Evolutionary conservation across 2,888 invertebrate species (phyloP).

Genomic region (Cerceris rybyensis): DNA sequence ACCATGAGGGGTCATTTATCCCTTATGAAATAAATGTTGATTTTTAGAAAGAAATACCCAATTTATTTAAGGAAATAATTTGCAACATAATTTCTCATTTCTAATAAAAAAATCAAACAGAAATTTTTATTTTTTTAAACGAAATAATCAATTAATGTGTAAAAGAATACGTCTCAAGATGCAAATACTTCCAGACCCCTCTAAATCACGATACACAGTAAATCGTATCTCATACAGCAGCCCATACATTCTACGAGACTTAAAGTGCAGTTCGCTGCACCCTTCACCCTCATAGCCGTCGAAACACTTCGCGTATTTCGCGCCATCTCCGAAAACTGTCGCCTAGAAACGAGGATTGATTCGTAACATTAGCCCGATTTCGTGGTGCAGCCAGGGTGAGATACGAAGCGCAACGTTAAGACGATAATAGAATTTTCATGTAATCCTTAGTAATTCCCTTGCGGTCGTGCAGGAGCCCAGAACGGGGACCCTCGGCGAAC

Average conservation of each 20-base stretch:
- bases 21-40: too few species aligned
- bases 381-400: conserved; percentile 8
- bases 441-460: conserved; percentile 80
- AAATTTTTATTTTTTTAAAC: too few species aligned
- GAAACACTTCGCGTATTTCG: not conserved
- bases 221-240: not conserved
- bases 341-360: conserved; percentile 61
- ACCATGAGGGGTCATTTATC: too few species aligned
- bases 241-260: not conserved
- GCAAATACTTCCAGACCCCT: too few species aligned
- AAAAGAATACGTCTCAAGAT: too few species aligned
- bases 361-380: conserved; percentile 65
- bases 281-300: not conserved
- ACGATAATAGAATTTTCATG: conserved; percentile 80
- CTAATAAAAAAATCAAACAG: too few species aligned
- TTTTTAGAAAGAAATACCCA: too few species aligned
- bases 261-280: not conserved
- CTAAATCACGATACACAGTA: not conserved
- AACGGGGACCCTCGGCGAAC: conserved; percentile 52
- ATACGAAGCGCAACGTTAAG: conserved; percentile 62
- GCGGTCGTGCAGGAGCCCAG: conserved; percentile 73
- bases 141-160: too few species aligned
- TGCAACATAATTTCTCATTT: too few species aligned
- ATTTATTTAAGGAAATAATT: too few species aligned
- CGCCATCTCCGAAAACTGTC: conserved; percentile 13